phyloP scores from a whole-genome alignment of 2,888 invertebrate species.

The Nesidiocoris tenuis region DNA sequence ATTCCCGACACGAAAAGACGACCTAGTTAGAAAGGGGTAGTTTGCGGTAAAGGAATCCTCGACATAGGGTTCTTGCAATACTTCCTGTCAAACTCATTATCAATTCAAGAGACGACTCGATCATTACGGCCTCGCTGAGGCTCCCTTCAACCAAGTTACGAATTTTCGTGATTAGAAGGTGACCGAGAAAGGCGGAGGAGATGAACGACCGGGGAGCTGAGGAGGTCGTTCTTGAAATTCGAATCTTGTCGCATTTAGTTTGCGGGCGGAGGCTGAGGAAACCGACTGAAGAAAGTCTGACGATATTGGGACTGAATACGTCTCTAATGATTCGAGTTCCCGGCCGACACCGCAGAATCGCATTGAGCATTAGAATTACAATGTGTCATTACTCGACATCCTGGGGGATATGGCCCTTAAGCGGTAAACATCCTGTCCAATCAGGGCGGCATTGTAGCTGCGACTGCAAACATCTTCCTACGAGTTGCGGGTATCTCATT shows the following conservation, averaged over 20 bases:
- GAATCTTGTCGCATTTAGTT: constrained; percentile 37
- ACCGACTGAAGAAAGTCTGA: constrained; percentile 36
- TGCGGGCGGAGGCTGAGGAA: constrained; percentile 16
- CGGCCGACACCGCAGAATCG: background rate
- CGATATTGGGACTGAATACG: constrained; percentile 39
- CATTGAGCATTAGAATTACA: constrained; percentile 37
- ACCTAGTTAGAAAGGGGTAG: background rate
- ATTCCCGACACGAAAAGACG: background rate
- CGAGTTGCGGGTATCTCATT: background rate
- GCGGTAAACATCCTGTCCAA: background rate
- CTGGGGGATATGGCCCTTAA: no score
- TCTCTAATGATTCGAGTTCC: constrained; percentile 31
- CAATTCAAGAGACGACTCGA: constrained; percentile 33
- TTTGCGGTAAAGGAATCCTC: background rate
- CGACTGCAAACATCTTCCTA: background rate
- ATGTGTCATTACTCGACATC: constrained; percentile 28
- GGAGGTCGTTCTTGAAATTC: constrained; percentile 32
- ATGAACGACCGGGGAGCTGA: constrained; percentile 5
- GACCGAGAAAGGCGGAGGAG: background rate
- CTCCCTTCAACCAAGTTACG: background rate
- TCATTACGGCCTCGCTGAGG: constrained; percentile 16
- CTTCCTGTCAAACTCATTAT: constrained; percentile 30
- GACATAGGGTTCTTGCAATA: background rate
- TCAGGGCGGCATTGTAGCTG: background rate
- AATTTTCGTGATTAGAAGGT: background rate